A percentile compares a stretch with the other conserved stretches of the same genome.
These are phyloP conservation scores for Macrocentrus cingulum DNA, from an alignment of 1,140 invertebrate species.

Conservation along the genomic window DNA sequence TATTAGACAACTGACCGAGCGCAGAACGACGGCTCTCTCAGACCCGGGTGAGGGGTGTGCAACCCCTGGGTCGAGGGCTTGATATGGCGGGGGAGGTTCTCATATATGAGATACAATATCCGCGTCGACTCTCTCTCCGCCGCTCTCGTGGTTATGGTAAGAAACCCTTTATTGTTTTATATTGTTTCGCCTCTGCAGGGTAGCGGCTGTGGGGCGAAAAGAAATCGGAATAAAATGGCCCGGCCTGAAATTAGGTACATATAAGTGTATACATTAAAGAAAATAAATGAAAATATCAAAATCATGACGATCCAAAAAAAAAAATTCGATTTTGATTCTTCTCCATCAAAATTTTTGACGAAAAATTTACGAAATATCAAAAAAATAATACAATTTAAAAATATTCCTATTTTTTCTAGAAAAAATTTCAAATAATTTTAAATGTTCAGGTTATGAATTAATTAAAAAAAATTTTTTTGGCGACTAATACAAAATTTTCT, in stretches of 20 bases:
- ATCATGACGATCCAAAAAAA: too few species aligned
- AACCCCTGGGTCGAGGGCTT: neutral
- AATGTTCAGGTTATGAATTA: too few species aligned
- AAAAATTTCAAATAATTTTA: too few species aligned
- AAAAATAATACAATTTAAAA: too few species aligned
- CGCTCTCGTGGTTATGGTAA: conserved; percentile 43
- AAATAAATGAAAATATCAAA: neutral
- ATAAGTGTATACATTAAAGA: conserved; percentile 1
- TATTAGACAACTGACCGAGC: conserved; percentile 49
- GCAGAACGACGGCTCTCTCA: conserved; percentile 5
- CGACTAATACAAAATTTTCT: too few species aligned
- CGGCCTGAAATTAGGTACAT: conserved; percentile 1
- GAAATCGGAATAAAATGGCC: conserved; percentile 40
- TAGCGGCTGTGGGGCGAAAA: conserved; percentile 10
- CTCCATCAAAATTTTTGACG: too few species aligned
- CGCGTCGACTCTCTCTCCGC: conserved; percentile 11
- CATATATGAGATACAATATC: conserved; percentile 44
- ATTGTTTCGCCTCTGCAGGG: conserved; percentile 42
- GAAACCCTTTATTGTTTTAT: conserved; percentile 51
- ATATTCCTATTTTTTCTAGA: too few species aligned
- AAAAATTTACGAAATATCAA: too few species aligned
- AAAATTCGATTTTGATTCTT: too few species aligned
- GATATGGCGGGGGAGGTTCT: conserved; percentile 6
- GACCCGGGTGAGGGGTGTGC: neutral
- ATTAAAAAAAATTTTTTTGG: too few species aligned